Base-by-base conservation (phyloP, 2,113 vertebrate species). In the Scophthalmus maximus region DNA sequence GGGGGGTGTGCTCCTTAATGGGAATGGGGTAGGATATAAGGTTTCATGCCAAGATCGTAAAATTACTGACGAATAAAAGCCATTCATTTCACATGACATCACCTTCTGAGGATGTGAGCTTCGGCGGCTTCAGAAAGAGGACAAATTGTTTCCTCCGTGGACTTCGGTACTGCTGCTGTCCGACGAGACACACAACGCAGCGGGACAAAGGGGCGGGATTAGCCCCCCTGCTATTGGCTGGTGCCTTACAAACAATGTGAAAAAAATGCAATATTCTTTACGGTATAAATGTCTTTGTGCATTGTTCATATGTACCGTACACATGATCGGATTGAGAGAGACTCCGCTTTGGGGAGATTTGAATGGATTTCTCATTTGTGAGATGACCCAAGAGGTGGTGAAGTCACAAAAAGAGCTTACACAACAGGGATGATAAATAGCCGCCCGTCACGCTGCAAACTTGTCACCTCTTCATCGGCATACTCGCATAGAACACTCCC, bases 51-150 rank as follows among this genome's bases (percentile, higher is more conserved):
- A 85, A 85, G 86, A 90, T 92, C 76, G 77, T 92, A 92, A 90
- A 93, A 90, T 91, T 90, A 88, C 87, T 86, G 81, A 79, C 79
- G 70, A 90, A 91, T 87, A 90, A 91, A 92, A 92, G 78, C 79
- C 86, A 89, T 91, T 91, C 85, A 89, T 87, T 90, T 92, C 83
- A 86, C 76, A 91, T 92, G 90, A 92, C 91, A 93, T 91, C 89
- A 91, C 81, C 79, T 88, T 89, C 68, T 79, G 85, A 91, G 82
- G 79, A 90, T 86, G 81, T 88, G 82, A 84, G 84, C 82, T 76
- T 88, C 80, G 75, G 63, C 25, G 50, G 81, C 77, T 82, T 88
- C 68, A 86, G 82, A 80, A 81, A 63, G 67, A 78, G 76, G 74
- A 85, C 82, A 86, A 74, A 80, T 75, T 83, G 84, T 82, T 89